phyloP scores from a whole-genome alignment of 2,113 vertebrate species.

The Arizona elegans region DNA sequence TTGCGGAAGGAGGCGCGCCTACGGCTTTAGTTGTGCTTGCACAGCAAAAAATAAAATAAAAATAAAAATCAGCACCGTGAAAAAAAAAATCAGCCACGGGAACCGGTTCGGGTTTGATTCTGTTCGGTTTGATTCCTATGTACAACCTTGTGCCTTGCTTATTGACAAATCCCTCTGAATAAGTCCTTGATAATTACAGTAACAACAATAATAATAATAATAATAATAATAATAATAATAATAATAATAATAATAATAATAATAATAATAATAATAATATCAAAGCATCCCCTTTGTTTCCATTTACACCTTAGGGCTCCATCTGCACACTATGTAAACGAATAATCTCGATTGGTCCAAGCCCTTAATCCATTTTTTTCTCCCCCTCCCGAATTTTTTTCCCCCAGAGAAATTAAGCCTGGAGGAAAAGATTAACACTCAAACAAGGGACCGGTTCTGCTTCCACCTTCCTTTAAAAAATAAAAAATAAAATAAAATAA shows the following conservation, averaged over 20 bases:
- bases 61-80: too few relatives aligned
- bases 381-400: not conserved
- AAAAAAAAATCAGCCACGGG: slow-evolving; percentile 5
- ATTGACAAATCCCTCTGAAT: slow-evolving; percentile 57
- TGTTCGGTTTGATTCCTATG: not conserved
- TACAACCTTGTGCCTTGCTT: slow-evolving; percentile 35
- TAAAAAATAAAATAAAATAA: slow-evolving; percentile 5
- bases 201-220: not conserved
- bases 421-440: slow-evolving; percentile 58
- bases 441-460: slow-evolving; percentile 49
- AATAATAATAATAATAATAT: not conserved
- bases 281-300: slow-evolving; percentile 48
- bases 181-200: slow-evolving; percentile 29
- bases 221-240: not conserved
- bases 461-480: too few relatives aligned
- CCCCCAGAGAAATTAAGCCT: slow-evolving; percentile 51
- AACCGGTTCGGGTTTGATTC: slow-evolving; percentile 18
- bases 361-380: slow-evolving; percentile 68
- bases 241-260: not conserved
- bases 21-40: not conserved
- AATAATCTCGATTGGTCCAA: slow-evolving; percentile 58
- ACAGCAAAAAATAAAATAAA: not conserved
- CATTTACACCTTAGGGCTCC: slow-evolving; percentile 54
- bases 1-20: not conserved
- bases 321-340: slow-evolving; percentile 60